Conservation (phyloP, 2,797 vertebrate genomes). For the Orestias chungarensis region DNA sequence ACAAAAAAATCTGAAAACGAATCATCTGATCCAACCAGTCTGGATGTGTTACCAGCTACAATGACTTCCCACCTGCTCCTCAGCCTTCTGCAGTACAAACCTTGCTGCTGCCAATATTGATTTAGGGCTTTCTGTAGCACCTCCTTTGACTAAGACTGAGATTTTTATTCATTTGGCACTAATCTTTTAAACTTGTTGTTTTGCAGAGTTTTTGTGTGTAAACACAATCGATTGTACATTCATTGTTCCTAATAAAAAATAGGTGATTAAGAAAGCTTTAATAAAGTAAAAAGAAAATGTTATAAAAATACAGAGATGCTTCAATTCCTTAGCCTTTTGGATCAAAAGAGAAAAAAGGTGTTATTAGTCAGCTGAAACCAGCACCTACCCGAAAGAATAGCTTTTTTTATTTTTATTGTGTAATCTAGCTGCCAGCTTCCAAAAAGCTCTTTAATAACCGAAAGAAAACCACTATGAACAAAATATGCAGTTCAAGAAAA, state of each 20-base stretch:
- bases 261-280: no score
- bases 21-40: constrained; percentile 1
- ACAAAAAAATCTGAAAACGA: constrained; percentile 2
- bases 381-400: background rate
- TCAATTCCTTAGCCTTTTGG: background rate
- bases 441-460: background rate
- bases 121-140: background rate
- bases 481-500: background rate
- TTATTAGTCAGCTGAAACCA: background rate
- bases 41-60: background rate
- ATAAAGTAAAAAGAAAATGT: background rate
- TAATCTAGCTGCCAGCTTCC: background rate
- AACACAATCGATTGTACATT: no score
- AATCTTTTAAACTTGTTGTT: background rate
- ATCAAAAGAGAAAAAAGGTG: background rate
- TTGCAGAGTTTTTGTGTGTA: background rate
- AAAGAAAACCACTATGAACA: background rate
- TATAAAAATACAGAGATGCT: background rate
- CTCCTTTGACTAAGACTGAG: background rate
- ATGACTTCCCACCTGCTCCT: background rate
- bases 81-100: background rate
- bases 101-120: background rate
- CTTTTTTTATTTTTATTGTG: background rate
- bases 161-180: constrained; percentile 2
- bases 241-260: no score